These are phyloP conservation scores for Reticulitermes speratus DNA, from an alignment of 1,140 invertebrate genomes.

Conservation along the genomic window DNA sequence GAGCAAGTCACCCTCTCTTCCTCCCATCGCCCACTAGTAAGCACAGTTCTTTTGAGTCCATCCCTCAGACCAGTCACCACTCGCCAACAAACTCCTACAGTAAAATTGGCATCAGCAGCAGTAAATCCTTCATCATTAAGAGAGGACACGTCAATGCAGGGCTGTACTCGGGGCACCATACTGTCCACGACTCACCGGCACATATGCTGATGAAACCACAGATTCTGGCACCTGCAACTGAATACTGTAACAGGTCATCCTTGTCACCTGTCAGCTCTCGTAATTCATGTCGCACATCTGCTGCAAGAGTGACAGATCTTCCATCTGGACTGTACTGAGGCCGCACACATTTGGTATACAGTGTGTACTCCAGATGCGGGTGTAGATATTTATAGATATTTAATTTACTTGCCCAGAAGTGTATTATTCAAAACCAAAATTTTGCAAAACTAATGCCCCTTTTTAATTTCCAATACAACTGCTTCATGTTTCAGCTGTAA, in stretches of 20 bases:
- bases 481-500: no score
- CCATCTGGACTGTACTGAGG: slow-evolving; percentile 66
- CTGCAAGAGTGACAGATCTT: slow-evolving; percentile 65
- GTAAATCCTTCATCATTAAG: slow-evolving; percentile 57
- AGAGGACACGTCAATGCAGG: slow-evolving; percentile 59
- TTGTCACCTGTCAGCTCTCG: background rate
- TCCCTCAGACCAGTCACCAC: background rate
- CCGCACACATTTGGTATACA: no score
- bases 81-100: background rate
- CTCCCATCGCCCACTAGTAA: slow-evolving; percentile 32
- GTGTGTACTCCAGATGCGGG: no score
- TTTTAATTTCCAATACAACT: no score
- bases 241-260: background rate
- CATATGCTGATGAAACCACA: background rate
- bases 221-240: background rate
- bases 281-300: slow-evolving; percentile 41
- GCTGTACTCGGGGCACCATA: slow-evolving; percentile 55
- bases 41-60: background rate
- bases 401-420: no score
- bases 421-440: no score
- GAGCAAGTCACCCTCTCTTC: slow-evolving; percentile 32
- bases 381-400: no score
- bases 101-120: slow-evolving; percentile 39
- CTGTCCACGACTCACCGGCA: background rate
- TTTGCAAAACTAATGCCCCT: no score